phyloP scores from a whole-genome alignment of 1,140 invertebrate genomes.

The Hesperophylax magnus region DNA sequence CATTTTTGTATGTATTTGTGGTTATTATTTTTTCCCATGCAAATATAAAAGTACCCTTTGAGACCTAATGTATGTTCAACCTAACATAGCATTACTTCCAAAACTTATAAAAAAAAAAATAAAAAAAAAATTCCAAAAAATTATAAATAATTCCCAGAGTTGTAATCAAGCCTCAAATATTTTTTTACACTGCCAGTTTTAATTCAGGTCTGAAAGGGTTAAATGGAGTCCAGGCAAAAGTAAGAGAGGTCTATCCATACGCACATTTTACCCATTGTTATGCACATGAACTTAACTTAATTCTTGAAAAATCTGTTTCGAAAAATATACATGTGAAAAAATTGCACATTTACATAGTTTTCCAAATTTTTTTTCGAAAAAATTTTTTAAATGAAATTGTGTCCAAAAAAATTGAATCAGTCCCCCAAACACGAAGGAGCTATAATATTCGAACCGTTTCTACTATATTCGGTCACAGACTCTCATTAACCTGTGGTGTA shows the following conservation, averaged over 20 bases:
- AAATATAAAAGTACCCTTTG: no score
- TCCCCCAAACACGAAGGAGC: not conserved
- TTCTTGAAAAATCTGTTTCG: not conserved
- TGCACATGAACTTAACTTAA: constrained; percentile 8
- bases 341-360: constrained; percentile 3
- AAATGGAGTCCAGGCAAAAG: not conserved
- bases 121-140: no score
- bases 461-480: not conserved
- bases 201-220: no score
- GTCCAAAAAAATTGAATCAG: not conserved
- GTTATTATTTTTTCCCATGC: no score
- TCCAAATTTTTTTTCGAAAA: constrained; percentile 6
- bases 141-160: no score
- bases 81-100: no score
- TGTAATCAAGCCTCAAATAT: no score
- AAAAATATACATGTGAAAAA: not conserved
- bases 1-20: no score
- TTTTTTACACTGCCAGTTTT: no score
- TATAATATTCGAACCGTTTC: not conserved
- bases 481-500: no score
- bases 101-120: no score
- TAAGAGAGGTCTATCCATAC: not conserved
- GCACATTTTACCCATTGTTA: not conserved
- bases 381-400: not conserved
- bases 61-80: no score